Base-by-base conservation (phyloP, 2,888 invertebrate genomes). In the Agrilus mali region DNA sequence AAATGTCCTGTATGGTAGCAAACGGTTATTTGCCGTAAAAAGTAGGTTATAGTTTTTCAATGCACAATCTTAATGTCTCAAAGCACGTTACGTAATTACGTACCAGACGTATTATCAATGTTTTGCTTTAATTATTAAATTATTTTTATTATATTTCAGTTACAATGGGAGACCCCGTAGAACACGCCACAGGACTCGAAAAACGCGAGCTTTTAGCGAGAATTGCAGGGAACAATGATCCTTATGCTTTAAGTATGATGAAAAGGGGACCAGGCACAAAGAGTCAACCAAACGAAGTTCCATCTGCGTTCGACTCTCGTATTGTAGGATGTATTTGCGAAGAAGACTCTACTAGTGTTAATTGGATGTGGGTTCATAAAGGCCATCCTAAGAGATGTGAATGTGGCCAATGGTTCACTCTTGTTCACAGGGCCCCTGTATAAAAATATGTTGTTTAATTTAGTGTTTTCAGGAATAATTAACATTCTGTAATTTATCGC, bases 361-460 rank as follows among this genome's bases (percentile, higher is more conserved):
- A 82, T 62, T 97, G 93, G 90, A 90, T 96, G 82, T 92, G 93
- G 86, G 70, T 97, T 58, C 84, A 94, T 66, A 80, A 83, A 71
- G 95, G 87, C 33, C 79, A 81, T 55, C 83, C 90, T 47, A 87
- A 86, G 62, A 82, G 95, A 57, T 97, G 96, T 64, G 88, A 87
- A 63, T 97, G 97, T 66, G 97, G 97, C 44, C 82, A 94, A 65
- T 95, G 92, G 92, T 96, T 93, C 74, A 89, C 92, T 71, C 75
- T 96, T 57, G 78, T 82, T 46, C 83, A 85, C 66, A 85, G 83
- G 68, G 71, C 77, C 51, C 78, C 81, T 53, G 61, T 82, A 60
- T 83, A 82, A 81, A 27, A 27, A 10, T 10, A 10, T 5, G 3
- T 27, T 27, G 27, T 27, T 27, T 10, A 27, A 27, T 4, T 27